Conservation (phyloP, 2,888 invertebrate species). For the Macropis europaea region DNA sequence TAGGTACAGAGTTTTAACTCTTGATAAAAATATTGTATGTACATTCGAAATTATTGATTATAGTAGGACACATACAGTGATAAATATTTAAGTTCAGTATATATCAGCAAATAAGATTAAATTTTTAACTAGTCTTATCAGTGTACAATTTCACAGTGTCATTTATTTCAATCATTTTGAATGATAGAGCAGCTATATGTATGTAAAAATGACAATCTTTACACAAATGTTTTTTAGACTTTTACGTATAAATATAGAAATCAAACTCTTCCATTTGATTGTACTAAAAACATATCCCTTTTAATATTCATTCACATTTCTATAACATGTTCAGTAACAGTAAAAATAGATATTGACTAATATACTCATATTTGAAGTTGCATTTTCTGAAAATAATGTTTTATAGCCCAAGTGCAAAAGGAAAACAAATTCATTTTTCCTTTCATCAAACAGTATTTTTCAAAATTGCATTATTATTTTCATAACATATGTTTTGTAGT, state of each 20-base stretch:
- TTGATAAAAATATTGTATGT: conserved; percentile 16
- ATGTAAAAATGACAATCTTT: conserved; percentile 9
- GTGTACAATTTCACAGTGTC: conserved; percentile 31
- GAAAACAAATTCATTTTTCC: not conserved
- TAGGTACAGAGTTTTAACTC: not conserved
- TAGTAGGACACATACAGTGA: conserved; percentile 3
- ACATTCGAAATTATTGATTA: conserved; percentile 5
- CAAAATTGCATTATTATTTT: not conserved
- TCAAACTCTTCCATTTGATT: conserved; percentile 25
- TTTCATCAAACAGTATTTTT: not conserved
- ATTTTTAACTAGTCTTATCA: conserved; percentile 28
- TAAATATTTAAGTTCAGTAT: not conserved
- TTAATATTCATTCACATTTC: conserved; percentile 17
- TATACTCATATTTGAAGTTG: not conserved
- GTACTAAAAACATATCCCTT: conserved; percentile 28
- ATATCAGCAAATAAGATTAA: not conserved
- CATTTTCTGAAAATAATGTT: conserved; percentile 17
- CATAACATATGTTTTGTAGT: conserved; percentile 2
- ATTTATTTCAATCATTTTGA: conserved; percentile 18
- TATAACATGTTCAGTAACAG: conserved; percentile 29
- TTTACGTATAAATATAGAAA: conserved; percentile 35
- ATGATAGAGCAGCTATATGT: not conserved
- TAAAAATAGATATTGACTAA: conserved; percentile 1
- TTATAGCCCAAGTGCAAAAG: not conserved
- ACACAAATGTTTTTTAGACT: conserved; percentile 12